Base-by-base conservation (phyloP, 2,888 invertebrate species). In the Geotrupes spiniger region DNA sequence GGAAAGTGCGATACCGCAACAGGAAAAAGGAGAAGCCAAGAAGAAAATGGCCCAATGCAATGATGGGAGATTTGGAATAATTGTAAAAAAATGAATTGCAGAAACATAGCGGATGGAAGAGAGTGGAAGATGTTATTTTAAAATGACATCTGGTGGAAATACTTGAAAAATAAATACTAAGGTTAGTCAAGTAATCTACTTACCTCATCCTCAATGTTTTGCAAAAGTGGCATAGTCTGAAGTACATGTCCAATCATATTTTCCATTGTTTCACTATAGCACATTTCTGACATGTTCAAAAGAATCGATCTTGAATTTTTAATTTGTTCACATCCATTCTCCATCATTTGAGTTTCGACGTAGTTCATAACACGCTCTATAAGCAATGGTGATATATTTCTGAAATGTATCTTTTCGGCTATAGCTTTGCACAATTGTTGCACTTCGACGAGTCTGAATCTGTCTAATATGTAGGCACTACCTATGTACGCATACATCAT, bases 281-380 rank as follows among this genome's bases (percentile, higher is more conserved):
- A 42, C 10, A 40, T 33, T 15, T 28, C 26, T 8, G 45, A 40
- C 36, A 50, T 42, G 21, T 36, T 28, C 12, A 40, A 38, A 8
- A 42, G 10, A 10, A 50, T 37, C 9, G 28, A 40, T 10, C 38
- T 37, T 4, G 10, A 12, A 9, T 25, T 12, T 17, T 27, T 46
- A 17, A 50, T 16, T 6, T 17, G 6, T 1, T 27, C 38, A 8
- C 46, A 41, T 10, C 37, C 16, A 29, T 50, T 50, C 15, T 50
- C 45, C 14, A 37, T 36, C 50, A 42, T 42, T 26, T 50, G 37
- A 2, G 44, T 37, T 16, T 50, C 36, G 2, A 46, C 6, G 9
- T 37, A 17, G 11, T 42, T 41, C 10, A 38, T 3, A 11, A 50
- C 42, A 25, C 50, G 40, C n/a, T 36, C 6, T 16, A 25, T 17